Conservation (phyloP, 1,140 invertebrate species). For the Trialeurodes vaporariorum region DNA sequence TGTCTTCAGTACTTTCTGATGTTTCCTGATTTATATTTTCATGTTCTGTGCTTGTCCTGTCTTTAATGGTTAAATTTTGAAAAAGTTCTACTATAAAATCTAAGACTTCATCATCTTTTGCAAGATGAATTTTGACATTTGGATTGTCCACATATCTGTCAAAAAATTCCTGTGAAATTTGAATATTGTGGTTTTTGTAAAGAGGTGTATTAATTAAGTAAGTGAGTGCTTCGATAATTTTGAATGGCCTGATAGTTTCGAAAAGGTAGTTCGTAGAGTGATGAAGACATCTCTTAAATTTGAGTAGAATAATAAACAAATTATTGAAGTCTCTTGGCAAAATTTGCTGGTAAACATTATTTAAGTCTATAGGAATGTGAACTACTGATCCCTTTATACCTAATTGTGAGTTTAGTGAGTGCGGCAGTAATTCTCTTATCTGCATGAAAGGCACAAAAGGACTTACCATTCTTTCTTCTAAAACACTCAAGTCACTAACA, state of each 20-base stretch:
- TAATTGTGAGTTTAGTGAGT: neutral
- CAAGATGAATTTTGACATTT: neutral
- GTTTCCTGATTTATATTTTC: too few relatives aligned
- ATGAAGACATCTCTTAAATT: neutral
- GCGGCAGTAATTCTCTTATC: neutral
- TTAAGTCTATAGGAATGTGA: neutral
- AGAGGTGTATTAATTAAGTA: neutral
- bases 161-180: neutral
- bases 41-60: neutral
- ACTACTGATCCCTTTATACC: neutral
- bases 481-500: neutral
- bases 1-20: neutral
- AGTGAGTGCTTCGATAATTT: neutral
- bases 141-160: neutral
- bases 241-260: neutral
- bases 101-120: neutral
- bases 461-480: conserved; percentile 6
- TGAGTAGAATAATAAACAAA: neutral
- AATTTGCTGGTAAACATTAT: neutral
- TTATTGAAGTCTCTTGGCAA: neutral
- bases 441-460: conserved; percentile 3
- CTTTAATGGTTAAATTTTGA: neutral
- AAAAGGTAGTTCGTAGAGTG: neutral
- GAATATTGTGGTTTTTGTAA: neutral
- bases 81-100: neutral